Percentiles rank a stretch among this genome's conserved stretches.
Conservation (phyloP, 2,888 invertebrate genomes). For the Calameuta idolon region DNA sequence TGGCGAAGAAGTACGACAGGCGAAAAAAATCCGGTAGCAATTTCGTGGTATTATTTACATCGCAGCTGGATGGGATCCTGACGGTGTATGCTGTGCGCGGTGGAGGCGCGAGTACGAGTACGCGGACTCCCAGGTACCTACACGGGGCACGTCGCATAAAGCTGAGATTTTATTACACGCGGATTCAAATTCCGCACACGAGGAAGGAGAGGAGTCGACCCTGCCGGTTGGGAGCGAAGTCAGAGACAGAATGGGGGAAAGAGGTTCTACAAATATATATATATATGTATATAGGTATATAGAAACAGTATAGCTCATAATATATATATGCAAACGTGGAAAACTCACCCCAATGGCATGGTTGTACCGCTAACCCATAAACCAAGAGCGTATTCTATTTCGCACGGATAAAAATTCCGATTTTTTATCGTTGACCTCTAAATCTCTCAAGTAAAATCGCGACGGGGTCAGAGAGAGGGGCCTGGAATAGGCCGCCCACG, state of each 20-base stretch:
- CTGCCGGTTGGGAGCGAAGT: constrained; percentile 22
- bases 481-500: neutral
- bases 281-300: neutral
- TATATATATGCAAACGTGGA: constrained; percentile 44
- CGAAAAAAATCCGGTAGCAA: constrained; percentile 48
- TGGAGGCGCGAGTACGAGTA: constrained; percentile 5
- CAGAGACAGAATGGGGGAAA: neutral
- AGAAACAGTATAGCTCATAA: neutral
- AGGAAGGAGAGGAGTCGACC: constrained; percentile 35
- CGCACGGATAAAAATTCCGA: constrained; percentile 59
- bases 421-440: constrained; percentile 44
- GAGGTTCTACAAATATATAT: constrained; percentile 1
- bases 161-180: constrained; percentile 64
- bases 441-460: constrained; percentile 26
- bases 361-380: constrained; percentile 51
- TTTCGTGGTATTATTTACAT: constrained; percentile 57
- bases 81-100: neutral
- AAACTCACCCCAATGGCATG: constrained; percentile 42
- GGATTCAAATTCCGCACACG: constrained; percentile 64
- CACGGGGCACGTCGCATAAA: constrained; percentile 59
- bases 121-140: neutral
- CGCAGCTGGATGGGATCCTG: constrained; percentile 22
- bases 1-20: constrained; percentile 15
- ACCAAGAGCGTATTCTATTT: constrained; percentile 61
- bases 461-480: constrained; percentile 3